phyloP scores from a whole-genome alignment of 2,797 vertebrate species.

The Sciaenops ocellatus region DNA sequence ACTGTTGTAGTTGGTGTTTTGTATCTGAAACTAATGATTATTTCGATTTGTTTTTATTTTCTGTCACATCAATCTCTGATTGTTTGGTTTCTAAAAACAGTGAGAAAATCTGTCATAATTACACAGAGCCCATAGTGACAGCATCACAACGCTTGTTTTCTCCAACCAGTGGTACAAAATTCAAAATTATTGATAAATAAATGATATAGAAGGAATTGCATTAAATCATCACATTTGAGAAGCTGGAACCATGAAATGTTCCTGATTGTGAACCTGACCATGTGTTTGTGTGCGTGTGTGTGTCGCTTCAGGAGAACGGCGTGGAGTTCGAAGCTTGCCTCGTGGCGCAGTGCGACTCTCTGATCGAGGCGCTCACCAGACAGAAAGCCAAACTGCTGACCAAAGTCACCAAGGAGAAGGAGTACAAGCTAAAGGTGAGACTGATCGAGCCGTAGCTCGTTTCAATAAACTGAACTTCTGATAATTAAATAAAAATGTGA shows the following conservation, averaged over 20 bases:
- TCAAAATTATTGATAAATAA: background rate
- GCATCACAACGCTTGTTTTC: background rate
- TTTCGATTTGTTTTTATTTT: no score
- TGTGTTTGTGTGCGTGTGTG: slow-evolving; percentile 44
- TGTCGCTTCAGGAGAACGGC: slow-evolving; percentile 90
- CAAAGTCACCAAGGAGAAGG: slow-evolving; percentile 97
- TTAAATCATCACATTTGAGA: no score
- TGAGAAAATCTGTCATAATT: background rate
- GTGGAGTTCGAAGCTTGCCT: slow-evolving; percentile 97
- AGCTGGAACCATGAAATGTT: background rate
- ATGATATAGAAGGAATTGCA: background rate
- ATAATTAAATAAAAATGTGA: no score
- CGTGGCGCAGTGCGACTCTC: slow-evolving; percentile 96
- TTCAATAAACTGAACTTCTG: no score
- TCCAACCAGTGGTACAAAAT: background rate
- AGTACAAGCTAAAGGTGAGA: slow-evolving; percentile 96
- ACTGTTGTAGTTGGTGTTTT: no score
- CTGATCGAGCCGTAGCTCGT: no score
- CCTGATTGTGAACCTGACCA: background rate
- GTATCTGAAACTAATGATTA: no score
- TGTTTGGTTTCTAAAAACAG: no score
- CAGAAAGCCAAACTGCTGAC: slow-evolving; percentile 99
- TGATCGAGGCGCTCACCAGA: slow-evolving; percentile 95
- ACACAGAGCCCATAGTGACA: background rate
- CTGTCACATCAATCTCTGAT: no score